Conservation (phyloP, 2,113 vertebrate species). For the Natator depressus region DNA sequence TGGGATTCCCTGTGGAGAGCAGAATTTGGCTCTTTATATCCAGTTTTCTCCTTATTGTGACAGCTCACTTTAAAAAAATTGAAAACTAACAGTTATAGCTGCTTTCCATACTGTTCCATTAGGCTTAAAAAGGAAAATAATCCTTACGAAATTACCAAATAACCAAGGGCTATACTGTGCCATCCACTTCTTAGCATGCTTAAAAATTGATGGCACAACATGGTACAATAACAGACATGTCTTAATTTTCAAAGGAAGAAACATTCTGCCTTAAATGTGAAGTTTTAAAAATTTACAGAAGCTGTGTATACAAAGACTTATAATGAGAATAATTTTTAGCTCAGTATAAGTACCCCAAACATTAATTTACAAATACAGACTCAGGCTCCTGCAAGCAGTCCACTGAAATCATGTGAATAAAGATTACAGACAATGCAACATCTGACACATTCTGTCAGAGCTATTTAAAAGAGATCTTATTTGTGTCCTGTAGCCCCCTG, state of each 20-base stretch:
- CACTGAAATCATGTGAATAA: not conserved
- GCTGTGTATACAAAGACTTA: not conserved
- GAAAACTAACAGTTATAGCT: not conserved
- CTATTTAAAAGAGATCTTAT: not conserved
- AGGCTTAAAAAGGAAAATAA: conserved; percentile 1
- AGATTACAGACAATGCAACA: not conserved
- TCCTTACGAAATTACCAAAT: not conserved
- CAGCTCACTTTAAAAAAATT: not conserved
- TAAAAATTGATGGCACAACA: not conserved
- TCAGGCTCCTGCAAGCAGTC: not conserved
- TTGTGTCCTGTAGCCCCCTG: fast-evolving
- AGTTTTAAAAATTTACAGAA: not conserved
- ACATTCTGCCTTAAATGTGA: not conserved
- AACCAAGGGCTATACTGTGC: not conserved
- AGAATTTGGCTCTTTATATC: not conserved
- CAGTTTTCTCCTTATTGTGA: conserved; percentile 14
- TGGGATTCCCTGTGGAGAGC: conserved; percentile 1
- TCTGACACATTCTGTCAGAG: not conserved
- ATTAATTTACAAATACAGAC: not conserved
- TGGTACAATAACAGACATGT: not conserved
- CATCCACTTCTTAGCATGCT: not conserved
- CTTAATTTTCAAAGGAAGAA: not conserved
- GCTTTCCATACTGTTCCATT: not conserved
- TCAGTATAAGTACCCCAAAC: not conserved
- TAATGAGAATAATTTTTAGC: not conserved